Evolutionary conservation across 2,797 vertebrate genomes (phyloP).

Genomic region (Urosaurus nigricauda): DNA sequence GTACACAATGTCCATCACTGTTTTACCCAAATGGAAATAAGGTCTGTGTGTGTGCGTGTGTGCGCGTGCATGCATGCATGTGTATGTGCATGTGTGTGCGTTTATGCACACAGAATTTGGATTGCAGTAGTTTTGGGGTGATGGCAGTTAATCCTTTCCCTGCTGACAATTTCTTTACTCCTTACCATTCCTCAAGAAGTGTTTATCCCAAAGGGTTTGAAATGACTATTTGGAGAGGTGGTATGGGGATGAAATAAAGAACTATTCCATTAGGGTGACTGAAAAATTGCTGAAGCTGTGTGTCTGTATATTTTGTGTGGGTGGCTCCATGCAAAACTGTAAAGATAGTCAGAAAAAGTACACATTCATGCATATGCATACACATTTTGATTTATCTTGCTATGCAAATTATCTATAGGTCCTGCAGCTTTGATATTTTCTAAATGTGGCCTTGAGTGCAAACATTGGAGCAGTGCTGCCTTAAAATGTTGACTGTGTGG

Average conservation of each 20-base stretch:
- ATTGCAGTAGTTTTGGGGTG: neutral
- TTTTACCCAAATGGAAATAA: neutral
- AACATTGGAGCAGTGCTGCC: neutral
- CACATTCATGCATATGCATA: neutral
- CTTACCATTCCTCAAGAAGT: neutral
- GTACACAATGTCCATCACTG: neutral
- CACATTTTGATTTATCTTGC: constrained; percentile 25
- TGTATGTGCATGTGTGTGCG: too few species aligned
- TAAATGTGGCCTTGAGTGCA: neutral
- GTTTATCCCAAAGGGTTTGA: neutral
- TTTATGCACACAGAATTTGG: neutral
- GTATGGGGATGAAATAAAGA: neutral
- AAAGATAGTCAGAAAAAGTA: neutral
- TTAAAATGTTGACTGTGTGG: neutral
- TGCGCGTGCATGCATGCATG: too few species aligned
- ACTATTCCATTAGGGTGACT: neutral
- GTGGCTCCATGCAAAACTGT: neutral
- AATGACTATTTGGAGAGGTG: neutral
- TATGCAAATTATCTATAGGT: constrained; percentile 15
- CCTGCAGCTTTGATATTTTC: constrained; percentile 4
- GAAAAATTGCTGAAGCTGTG: constrained; percentile 14
- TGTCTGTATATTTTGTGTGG: constrained; percentile 11
- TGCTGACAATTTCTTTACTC: neutral
- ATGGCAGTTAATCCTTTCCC: neutral
- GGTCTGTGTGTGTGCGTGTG: too few species aligned